A percentile compares a stretch with the other conserved stretches of the same genome.
These are phyloP conservation scores for Probaryconus sp. DNA, from an alignment of 1,140 invertebrate genomes.

Conservation along the genomic window DNA sequence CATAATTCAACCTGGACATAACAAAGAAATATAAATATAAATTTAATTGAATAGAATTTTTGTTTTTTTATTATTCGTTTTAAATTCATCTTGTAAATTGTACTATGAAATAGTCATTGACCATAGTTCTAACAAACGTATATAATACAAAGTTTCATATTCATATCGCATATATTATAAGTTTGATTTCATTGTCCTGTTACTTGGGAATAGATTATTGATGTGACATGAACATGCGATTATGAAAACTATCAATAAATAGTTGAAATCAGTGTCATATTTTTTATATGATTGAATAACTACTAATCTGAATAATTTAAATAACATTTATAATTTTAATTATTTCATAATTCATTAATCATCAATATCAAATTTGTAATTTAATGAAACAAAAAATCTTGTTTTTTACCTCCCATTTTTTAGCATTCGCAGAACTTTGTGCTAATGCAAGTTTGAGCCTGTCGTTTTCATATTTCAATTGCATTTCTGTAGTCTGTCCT, in stretches of 20 bases:
- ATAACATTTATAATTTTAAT: background rate
- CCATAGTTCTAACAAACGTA: too few species aligned
- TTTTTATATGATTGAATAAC: too few species aligned
- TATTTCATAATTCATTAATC: background rate
- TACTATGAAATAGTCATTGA: too few species aligned
- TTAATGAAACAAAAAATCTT: slow-evolving; percentile 9
- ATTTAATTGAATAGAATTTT: background rate
- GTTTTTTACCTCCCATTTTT: slow-evolving; percentile 92
- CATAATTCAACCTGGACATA: slow-evolving; percentile 87
- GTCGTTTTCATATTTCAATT: slow-evolving; percentile 98
- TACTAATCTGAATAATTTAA: too few species aligned
- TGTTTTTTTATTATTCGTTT: background rate
- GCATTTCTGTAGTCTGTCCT: slow-evolving; percentile 84
- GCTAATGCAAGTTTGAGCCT: slow-evolving; percentile 95
- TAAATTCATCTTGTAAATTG: background rate
- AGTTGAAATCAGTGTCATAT: too few species aligned
- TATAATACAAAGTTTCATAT: too few species aligned
- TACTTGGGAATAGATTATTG: too few species aligned
- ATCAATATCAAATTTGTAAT: background rate
- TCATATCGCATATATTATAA: too few species aligned
- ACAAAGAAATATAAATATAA: background rate
- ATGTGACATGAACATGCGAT: too few species aligned
- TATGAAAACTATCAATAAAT: too few species aligned
- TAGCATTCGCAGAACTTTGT: slow-evolving; percentile 97
- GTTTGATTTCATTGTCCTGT: too few species aligned